Base-by-base conservation (phyloP, 2,113 vertebrate genomes). In the Pterocles burchelli region DNA sequence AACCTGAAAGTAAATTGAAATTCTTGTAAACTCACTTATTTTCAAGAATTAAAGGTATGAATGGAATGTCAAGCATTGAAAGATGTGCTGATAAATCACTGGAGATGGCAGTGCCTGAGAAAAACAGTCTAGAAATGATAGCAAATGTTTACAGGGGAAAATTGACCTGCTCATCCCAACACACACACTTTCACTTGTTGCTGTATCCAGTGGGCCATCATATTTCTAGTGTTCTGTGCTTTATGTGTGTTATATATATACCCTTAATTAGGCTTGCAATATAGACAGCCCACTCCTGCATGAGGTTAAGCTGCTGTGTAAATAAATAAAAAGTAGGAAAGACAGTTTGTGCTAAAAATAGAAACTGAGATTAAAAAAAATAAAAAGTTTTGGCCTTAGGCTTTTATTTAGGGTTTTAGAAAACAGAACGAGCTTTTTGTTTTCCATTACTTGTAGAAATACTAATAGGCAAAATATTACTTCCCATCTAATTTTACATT, bases 371-470 rank as follows among this genome's bases (percentile, higher is more conserved):
- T 95, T 92, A 43, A 93, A 95, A 96, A 58, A 57, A 77, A 25
- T 83, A 38, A 38, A 38, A 41, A 12, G 41, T 41, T 92, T 97
- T 95, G 49, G 66, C 89, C 75, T 73, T 66, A 71, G 68, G 65
- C 57, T 73, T 76, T 96, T 89, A 91, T 89, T 89, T 88, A 79
- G 54, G 33, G 14, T 86, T 95, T 95, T 14, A 6, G 61, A 81
- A 95, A 96, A 85, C 38, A 81, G 43, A 91, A 76, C 19, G 34
- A 81, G 46, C 61, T 84, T 61, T 87, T 96, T 76, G 63, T 93
- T 95, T 96, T 95, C 43, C 15, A 24, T 96, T 89, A 85, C 57
- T 62, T 95, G 12, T 73, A 75, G 79, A 88, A 96, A 82, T 24
- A 36, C n/a, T 76, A 63, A 58, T 85, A 91, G 46, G 51, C 59